These are phyloP conservation scores for Eudorcas thomsonii DNA, from an alignment of 2,113 vertebrate genomes.

Conservation along the genomic window DNA sequence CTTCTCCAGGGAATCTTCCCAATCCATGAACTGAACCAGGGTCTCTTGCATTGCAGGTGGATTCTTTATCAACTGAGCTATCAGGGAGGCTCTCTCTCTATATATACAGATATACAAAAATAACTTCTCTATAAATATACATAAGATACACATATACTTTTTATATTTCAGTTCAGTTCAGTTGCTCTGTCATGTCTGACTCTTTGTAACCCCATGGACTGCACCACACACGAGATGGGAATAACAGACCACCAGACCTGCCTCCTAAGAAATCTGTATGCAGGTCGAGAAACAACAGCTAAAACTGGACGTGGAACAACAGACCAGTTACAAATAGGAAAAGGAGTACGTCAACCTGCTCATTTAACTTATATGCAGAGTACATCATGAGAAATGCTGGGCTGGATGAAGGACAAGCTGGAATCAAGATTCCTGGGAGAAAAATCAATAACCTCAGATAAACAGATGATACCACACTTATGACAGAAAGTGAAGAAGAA, in stretches of 20 bases:
- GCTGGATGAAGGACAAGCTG: no score
- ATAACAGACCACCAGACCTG: no score
- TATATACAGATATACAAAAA: not conserved
- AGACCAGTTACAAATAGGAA: fast-evolving
- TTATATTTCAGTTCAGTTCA: not conserved
- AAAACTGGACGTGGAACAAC: no score
- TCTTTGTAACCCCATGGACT: not conserved
- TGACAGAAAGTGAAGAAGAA: no score
- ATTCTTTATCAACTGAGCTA: not conserved
- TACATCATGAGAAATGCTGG: no score
- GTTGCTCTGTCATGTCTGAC: not conserved
- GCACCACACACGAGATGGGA: not conserved
- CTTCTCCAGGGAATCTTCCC: not conserved
- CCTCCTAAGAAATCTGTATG: no score
- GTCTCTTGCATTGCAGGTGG: not conserved
- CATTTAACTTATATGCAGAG: no score
- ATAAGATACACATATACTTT: not conserved
- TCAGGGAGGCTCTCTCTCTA: not conserved
- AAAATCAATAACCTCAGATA: no score
- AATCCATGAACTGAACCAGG: not conserved
- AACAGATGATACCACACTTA: no score
- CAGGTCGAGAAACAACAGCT: no score
- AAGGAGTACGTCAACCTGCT: no score
- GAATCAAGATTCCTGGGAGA: no score
- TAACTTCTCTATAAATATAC: not conserved